Percentiles rank a stretch among this genome's conserved stretches.
Evolutionary conservation across 2,888 invertebrate genomes (phyloP).

Genomic region (Schizotus pectinicornis): DNA sequence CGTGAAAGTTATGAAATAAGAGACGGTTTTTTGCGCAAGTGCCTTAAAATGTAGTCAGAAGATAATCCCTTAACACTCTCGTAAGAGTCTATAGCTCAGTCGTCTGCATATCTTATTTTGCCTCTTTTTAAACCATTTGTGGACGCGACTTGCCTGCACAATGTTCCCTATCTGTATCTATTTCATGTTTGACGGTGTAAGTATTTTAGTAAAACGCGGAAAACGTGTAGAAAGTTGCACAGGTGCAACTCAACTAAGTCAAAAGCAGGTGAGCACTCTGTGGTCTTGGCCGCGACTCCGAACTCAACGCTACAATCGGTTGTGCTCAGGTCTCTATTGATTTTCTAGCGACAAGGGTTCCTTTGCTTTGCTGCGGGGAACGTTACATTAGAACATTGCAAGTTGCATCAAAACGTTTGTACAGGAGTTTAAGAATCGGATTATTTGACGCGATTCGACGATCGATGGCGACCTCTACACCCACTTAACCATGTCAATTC

Average conservation of each 20-base stretch:
- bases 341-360: constrained; percentile 43
- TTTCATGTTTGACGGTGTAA: constrained; percentile 1
- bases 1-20: neutral
- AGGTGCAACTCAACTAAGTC: constrained; percentile 15
- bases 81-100: constrained; percentile 2
- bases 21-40: no score
- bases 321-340: constrained; percentile 43
- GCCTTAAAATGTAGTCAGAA: no score
- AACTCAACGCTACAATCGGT: constrained; percentile 31
- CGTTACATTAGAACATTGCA: constrained; percentile 30
- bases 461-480: neutral
- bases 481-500: neutral
- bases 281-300: constrained; percentile 23
- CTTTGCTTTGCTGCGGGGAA: constrained; percentile 33
- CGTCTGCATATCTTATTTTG: constrained; percentile 4
- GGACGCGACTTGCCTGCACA: constrained; percentile 10
- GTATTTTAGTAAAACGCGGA: constrained; percentile 13
- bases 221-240: constrained; percentile 1
- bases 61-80: constrained; percentile 15
- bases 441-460: neutral
- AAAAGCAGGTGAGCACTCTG: constrained; percentile 18
- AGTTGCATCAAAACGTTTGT: constrained; percentile 18
- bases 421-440: neutral
- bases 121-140: constrained; percentile 13
- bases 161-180: neutral